These are phyloP conservation scores for Sciurus vulgaris DNA, from an alignment of 2,797 vertebrate species.

Conservation along the genomic window DNA sequence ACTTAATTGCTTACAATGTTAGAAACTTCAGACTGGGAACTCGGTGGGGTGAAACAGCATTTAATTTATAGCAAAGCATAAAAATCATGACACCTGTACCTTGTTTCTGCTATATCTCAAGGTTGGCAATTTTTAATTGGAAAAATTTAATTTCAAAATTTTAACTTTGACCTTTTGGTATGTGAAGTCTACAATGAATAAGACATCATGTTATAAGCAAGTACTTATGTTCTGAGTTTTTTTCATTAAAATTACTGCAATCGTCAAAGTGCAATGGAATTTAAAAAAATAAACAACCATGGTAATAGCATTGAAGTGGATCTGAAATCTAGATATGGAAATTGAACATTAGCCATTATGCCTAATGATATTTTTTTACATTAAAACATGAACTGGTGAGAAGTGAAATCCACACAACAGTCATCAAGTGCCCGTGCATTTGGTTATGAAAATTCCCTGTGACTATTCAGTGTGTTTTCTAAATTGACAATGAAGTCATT, in stretches of 20 bases:
- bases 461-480: not conserved
- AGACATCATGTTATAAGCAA: not conserved
- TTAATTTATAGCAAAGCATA: conserved; percentile 58
- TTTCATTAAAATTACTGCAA: not conserved
- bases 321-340: not conserved
- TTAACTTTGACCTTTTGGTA: not conserved
- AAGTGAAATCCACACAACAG: not conserved
- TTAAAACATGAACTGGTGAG: not conserved
- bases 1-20: conserved; percentile 47
- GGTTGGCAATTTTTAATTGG: conserved; percentile 29
- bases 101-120: not conserved
- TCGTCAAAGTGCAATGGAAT: not conserved
- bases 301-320: not conserved
- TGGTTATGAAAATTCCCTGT: not conserved
- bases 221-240: not conserved
- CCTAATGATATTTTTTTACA: not conserved
- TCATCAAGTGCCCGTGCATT: not conserved
- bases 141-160: conserved; percentile 5
- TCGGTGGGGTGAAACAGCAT: not conserved
- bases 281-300: not conserved
- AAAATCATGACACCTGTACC: conserved; percentile 11
- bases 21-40: conserved; percentile 52
- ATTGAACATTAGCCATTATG: conserved; percentile 13
- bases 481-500: not conserved
- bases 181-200: not conserved